Evolutionary conservation across 2,888 invertebrate species (phyloP), one percentile per base, ranked within the genome.

Genomic region (Dusona sp.): DNA sequence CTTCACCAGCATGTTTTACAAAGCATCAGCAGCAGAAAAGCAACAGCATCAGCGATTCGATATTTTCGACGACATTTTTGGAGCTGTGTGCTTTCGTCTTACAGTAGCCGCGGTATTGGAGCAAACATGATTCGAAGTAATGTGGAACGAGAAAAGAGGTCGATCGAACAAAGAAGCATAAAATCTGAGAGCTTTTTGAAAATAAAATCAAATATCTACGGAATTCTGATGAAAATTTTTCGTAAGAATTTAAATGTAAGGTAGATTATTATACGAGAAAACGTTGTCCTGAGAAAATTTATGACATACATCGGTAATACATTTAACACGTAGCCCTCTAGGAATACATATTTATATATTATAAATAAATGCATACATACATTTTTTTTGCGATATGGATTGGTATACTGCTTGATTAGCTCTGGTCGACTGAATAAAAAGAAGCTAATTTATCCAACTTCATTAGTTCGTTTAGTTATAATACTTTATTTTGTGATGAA

Each of bases 111-210:
- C 87, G 88, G 90, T 91, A 93, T 90, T 90, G 90, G 90, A 88
- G 90, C 91, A 91, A 92, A 92, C 90, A 91, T 90, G 91, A 93
- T 91, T 91, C 91, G 85, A 89, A 90, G 91, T 91, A 92, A 92
- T 83, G 84, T 57, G 33, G 25, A 77, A 70, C 70, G 36, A 65
- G 68, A 45, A 72, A 77, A 77, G 68, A 67, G 74, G 79, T 84
- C 79, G 88, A 81, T 70, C 75, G 84, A 42, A 29, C 9, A 61
- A 89, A 83, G 51, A 48, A 22, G 3, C 90, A 92, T 92, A 90
- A 92, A 92, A 91, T 90, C 79, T 84, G 75, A 77, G 75, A 85
- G 83, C 82, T 57, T 61, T 74, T 74, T 74, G 9, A 61, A 64
- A 72, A 25, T 36, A 42, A 79, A n/a, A 79, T 45, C 61, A 11